Evolutionary conservation across 1,140 invertebrate genomes (phyloP).

Genomic region (Chironomus tepperi): DNA sequence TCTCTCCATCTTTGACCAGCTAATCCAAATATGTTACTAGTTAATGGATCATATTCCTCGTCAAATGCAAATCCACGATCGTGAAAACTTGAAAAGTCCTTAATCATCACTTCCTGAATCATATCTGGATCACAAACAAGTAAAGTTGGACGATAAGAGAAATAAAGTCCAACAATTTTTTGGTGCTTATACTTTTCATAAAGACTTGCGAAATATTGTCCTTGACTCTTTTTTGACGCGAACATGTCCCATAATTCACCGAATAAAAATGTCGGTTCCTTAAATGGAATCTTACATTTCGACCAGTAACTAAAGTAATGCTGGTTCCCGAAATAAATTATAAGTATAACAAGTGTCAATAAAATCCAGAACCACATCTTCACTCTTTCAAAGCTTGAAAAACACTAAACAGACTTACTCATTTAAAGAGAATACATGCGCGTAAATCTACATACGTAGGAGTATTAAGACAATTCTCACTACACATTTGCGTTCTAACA

Average conservation of each 20-base stretch:
- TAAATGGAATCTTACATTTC: background rate
- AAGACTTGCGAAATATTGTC: background rate
- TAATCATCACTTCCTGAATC: conserved; percentile 39
- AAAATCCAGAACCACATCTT: background rate
- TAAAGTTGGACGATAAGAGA: conserved; percentile 33
- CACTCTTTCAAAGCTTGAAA: too few species aligned
- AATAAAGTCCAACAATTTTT: conserved; percentile 30
- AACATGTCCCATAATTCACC: background rate
- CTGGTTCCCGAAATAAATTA: background rate
- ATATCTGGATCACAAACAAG: conserved; percentile 37
- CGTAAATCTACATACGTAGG: too few species aligned
- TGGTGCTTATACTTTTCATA: background rate
- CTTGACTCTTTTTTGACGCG: background rate
- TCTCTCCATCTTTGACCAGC: conserved; percentile 40
- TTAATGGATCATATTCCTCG: conserved; percentile 30
- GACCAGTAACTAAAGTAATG: background rate
- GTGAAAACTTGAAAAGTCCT: conserved; percentile 40
- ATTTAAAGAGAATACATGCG: too few species aligned
- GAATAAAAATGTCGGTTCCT: background rate
- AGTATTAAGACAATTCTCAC: too few species aligned
- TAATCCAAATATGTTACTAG: conserved; percentile 38
- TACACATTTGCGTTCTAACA: too few species aligned
- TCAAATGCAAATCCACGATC: conserved; percentile 33
- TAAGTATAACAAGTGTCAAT: background rate
- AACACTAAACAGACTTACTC: too few species aligned